A percentile compares a stretch with the other conserved stretches of the same genome.
Evolutionary conservation across 2,888 invertebrate species (phyloP).

Genomic region (Punctoribates punctum): DNA sequence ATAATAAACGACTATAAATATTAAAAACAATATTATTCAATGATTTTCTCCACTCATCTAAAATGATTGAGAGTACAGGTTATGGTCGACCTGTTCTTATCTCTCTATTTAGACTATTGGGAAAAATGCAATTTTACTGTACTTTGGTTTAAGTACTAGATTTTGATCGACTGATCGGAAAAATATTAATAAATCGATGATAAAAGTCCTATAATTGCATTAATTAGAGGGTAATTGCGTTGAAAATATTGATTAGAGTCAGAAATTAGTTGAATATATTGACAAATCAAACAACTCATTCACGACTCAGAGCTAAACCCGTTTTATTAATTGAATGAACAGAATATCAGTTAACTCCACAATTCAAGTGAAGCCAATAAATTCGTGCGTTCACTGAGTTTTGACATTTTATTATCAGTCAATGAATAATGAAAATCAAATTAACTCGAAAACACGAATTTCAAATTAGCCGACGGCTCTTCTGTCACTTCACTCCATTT

Average conservation of each 20-base stretch:
- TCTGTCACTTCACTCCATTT: constrained; percentile 26
- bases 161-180: too few species aligned
- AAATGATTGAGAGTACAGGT: too few species aligned
- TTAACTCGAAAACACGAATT: constrained; percentile 30
- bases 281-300: background rate
- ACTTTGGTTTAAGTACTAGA: too few species aligned
- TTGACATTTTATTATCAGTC: constrained; percentile 32
- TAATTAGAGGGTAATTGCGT: background rate
- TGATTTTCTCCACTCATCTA: too few species aligned
- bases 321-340: too few species aligned
- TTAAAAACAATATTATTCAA: too few species aligned
- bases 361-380: constrained; percentile 12
- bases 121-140: too few species aligned
- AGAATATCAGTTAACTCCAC: constrained; percentile 18
- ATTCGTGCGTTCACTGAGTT: background rate
- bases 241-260: background rate
- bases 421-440: constrained; percentile 30
- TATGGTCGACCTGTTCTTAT: too few species aligned
- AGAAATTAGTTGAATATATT: background rate
- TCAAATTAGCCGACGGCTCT: background rate
- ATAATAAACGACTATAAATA: too few species aligned
- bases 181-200: too few species aligned
- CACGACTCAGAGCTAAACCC: too few species aligned
- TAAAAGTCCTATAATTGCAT: background rate
- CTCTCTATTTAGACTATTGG: too few species aligned